phyloP scores from a whole-genome alignment of 53 echinoderm and acorn worm species.

The Antedon mediterranea region DNA sequence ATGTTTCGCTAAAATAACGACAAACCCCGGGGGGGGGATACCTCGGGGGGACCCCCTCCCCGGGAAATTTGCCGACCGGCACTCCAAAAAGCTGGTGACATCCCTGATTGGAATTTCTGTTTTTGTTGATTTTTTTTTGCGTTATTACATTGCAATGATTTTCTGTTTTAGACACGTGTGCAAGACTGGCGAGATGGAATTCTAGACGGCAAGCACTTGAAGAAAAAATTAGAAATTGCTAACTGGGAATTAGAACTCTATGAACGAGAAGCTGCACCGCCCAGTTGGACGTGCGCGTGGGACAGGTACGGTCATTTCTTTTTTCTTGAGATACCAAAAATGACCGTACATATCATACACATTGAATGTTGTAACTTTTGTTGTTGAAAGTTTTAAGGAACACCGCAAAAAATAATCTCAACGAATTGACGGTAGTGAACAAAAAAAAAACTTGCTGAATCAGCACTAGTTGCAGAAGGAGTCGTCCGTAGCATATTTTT shows the following conservation, averaged over 20 bases:
- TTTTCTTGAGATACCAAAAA: slow-evolving; percentile 8
- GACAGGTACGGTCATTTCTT: slow-evolving; percentile 79
- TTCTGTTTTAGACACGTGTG: slow-evolving; percentile 46
- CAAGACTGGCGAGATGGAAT: slow-evolving; percentile 77
- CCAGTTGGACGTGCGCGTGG: slow-evolving; percentile 83
- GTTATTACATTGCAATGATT: too few species aligned
- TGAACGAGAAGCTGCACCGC: slow-evolving; percentile 67
- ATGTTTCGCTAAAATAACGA: too few species aligned
- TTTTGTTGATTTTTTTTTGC: too few species aligned
- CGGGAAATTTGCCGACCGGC: too few species aligned
- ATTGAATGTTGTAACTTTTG: not conserved
- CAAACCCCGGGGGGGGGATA: too few species aligned
- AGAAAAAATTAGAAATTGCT: slow-evolving; percentile 54
- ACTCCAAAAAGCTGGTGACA: too few species aligned
- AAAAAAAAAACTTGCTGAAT: not conserved
- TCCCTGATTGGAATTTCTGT: too few species aligned
- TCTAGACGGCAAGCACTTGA: slow-evolving; percentile 60
- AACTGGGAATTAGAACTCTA: slow-evolving; percentile 82
- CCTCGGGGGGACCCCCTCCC: too few species aligned
- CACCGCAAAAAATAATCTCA: not conserved
- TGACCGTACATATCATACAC: not conserved
- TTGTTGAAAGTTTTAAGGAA: not conserved
- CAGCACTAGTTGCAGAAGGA: too few species aligned
- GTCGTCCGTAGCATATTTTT: too few species aligned
- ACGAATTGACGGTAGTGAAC: not conserved